A percentile compares a stretch with the other conserved stretches of the same genome.
Evolutionary conservation across 2,113 vertebrate species (phyloP).

Genomic region (Nesogale talazaci): DNA sequence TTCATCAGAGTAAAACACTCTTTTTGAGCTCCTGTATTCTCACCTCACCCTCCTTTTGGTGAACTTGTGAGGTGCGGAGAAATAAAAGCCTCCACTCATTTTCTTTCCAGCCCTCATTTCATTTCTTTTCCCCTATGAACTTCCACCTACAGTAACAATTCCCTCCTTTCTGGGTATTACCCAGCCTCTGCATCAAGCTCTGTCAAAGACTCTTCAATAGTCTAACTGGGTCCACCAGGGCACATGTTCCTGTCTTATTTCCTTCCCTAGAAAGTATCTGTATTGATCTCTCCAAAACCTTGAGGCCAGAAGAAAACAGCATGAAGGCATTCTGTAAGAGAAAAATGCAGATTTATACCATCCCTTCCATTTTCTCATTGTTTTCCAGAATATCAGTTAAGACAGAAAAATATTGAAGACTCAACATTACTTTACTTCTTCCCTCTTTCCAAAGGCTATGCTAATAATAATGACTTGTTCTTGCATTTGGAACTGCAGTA

Average conservation of each 20-base stretch:
- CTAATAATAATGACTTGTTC: constrained; percentile 53
- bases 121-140: constrained; percentile 41
- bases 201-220: constrained; percentile 66
- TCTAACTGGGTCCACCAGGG: constrained; percentile 57
- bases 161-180: constrained; percentile 46
- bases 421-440: constrained; percentile 45
- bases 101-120: constrained; percentile 59
- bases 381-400: constrained; percentile 31
- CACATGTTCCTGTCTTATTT: constrained; percentile 61
- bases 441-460: constrained; percentile 5
- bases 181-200: constrained; percentile 8
- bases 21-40: neutral
- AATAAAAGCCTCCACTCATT: neutral
- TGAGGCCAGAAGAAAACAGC: constrained; percentile 56
- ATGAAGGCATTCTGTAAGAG: neutral
- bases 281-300: constrained; percentile 75
- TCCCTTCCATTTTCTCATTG: neutral
- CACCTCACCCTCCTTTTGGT: constrained; percentile 39
- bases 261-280: constrained; percentile 67
- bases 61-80: neutral
- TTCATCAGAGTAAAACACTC: constrained; percentile 44
- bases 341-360: constrained; percentile 40
- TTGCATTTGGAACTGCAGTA: constrained; percentile 55
- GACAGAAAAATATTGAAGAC: constrained; percentile 47
- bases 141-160: constrained; percentile 26